These are phyloP conservation scores for Lagopus muta DNA, from an alignment of 2,113 vertebrate species.

Conservation along the genomic window DNA sequence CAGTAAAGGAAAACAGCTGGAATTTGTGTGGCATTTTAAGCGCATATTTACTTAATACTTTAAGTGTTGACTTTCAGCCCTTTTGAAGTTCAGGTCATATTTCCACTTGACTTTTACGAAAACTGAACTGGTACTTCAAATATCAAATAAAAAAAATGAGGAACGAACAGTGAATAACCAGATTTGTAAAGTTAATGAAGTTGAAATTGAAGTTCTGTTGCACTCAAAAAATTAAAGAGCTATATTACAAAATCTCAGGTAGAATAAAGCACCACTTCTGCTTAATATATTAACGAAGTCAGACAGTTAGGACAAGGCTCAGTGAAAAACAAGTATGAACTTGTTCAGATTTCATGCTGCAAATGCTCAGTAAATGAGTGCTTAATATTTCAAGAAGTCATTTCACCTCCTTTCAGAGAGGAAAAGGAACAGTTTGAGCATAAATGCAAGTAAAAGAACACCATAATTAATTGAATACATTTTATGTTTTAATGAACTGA, in stretches of 20 bases:
- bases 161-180: not conserved
- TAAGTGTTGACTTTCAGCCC: not conserved
- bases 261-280: not conserved
- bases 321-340: not conserved
- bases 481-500: not conserved
- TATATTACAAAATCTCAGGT: not conserved
- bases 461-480: not conserved
- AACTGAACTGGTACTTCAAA: conserved; percentile 35
- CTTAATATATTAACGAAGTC: not conserved
- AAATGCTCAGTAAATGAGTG: not conserved
- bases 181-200: conserved; percentile 1
- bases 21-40: conserved; percentile 33
- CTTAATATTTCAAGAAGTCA: not conserved
- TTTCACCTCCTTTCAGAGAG: not conserved
- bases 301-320: not conserved
- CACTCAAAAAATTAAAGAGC: not conserved
- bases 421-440: not conserved
- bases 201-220: not conserved
- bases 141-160: not conserved
- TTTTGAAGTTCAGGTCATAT: conserved; percentile 30
- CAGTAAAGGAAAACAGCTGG: not conserved
- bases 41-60: conserved; percentile 20
- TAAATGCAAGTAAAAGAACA: not conserved
- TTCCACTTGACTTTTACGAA: conserved; percentile 32
- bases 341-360: not conserved